Base-by-base conservation (phyloP, 2,888 invertebrate species). In the Panorpa germanica region DNA sequence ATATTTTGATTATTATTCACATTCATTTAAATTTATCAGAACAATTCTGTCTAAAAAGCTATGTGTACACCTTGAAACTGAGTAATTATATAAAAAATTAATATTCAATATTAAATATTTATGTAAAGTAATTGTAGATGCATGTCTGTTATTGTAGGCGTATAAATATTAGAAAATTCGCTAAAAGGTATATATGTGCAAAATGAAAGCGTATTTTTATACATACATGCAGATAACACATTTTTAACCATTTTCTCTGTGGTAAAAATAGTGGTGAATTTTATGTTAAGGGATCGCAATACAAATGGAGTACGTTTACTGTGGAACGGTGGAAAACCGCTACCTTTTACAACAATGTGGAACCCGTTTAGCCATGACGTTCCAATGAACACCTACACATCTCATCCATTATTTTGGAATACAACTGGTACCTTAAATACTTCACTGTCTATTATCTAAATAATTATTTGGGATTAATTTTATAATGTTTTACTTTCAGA, bases 301-400 rank as follows among this genome's bases (percentile, higher is more conserved):
- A 68, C 71, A 39, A 61, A 63, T 28, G 86, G 83, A 1, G 61
- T 85, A 8, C 64, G 82, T 30, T 52, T 81, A 25, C 66, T 75
- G 60, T 82, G 83, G 76, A 77, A 77, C 45, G 67, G 67, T 42
- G 74, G 74, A 0, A 65, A 70, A 43, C 69, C 75, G 1, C 46
- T 78, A 23, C 57, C 71, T 19, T 47, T 75, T 41, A 61, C 64
- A 39, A 69, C 68, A n/a, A 69, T 70, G 34, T 86, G 86, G 86
- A 85, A 85, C 51, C 85, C 85, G 0, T 81, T 81, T 55, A 69
- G 70, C 38, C 68, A 67, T 35, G 69, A 76, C 34, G 73, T 83
- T 36, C 85, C 85, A 0, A 77, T 72, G 55, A 52, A 70, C 18
- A 83, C 82, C 1, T 73, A 76, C 41, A 69, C 77, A 1, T 80